Conservation (phyloP, 2,888 invertebrate genomes). For the Spisula subtruncata region DNA sequence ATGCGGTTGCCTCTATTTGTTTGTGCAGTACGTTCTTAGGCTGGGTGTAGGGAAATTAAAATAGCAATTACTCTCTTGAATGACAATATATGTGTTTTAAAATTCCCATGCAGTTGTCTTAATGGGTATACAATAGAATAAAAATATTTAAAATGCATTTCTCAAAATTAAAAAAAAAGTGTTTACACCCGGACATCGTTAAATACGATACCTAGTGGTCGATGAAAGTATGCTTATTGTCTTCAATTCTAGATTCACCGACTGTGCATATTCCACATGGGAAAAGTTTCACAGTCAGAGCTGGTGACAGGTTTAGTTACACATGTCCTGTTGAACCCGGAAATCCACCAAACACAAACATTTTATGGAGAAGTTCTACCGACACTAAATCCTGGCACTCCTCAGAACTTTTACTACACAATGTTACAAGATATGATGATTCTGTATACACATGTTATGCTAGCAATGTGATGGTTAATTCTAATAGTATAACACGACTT, state of each 20-base stretch:
- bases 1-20: too few relatives aligned
- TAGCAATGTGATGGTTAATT: neutral
- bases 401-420: neutral
- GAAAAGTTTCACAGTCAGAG: neutral
- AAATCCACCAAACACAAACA: neutral
- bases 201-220: too few relatives aligned
- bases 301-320: neutral
- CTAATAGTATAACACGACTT: neutral
- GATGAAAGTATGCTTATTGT: neutral
- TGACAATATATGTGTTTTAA: too few relatives aligned
- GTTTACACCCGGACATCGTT: too few relatives aligned
- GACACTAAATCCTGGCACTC: neutral
- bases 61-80: too few relatives aligned
- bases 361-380: neutral
- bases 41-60: too few relatives aligned
- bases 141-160: too few relatives aligned
- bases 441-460: neutral
- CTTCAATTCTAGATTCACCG: neutral
- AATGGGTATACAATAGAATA: too few relatives aligned
- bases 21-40: too few relatives aligned
- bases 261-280: neutral
- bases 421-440: neutral
- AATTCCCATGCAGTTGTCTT: too few relatives aligned
- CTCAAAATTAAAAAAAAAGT: too few relatives aligned
- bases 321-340: neutral